Percentiles rank a stretch among this genome's conserved stretches.
These are phyloP conservation scores for Haemorhous mexicanus DNA, from an alignment of 2,113 vertebrate species.

Conservation along the genomic window DNA sequence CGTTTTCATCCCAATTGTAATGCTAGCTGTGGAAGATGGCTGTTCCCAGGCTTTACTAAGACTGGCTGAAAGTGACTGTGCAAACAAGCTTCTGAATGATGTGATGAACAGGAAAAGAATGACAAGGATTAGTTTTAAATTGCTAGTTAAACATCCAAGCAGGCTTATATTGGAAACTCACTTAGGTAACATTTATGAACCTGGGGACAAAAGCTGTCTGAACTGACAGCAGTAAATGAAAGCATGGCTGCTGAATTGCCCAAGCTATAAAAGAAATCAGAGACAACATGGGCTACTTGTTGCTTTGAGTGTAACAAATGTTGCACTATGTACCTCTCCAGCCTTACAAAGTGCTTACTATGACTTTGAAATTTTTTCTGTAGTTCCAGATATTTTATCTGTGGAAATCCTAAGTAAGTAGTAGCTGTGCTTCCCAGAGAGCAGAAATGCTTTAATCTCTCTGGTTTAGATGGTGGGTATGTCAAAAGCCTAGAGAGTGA, in stretches of 20 bases:
- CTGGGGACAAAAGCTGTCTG: neutral
- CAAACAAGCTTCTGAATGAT: neutral
- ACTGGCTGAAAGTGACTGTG: neutral
- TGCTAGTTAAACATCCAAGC: neutral
- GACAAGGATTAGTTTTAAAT: neutral
- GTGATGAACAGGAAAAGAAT: neutral
- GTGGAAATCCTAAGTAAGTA: neutral
- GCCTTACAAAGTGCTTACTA: neutral
- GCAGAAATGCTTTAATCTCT: neutral
- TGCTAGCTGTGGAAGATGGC: neutral
- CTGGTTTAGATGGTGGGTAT: neutral
- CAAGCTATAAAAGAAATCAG: neutral
- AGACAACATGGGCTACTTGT: neutral
- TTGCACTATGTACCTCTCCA: neutral
- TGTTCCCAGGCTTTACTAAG: neutral
- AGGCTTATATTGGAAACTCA: neutral
- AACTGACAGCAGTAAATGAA: neutral
- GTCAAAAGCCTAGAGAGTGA: neutral
- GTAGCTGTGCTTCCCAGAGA: neutral
- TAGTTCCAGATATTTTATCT: neutral
- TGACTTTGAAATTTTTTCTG: neutral
- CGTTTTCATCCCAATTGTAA: rapidly evolving
- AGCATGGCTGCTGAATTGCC: neutral
- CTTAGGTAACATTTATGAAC: neutral
- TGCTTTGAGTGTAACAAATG: neutral